phyloP scores from a whole-genome alignment of 2,113 vertebrate genomes.

The Solea solea region DNA sequence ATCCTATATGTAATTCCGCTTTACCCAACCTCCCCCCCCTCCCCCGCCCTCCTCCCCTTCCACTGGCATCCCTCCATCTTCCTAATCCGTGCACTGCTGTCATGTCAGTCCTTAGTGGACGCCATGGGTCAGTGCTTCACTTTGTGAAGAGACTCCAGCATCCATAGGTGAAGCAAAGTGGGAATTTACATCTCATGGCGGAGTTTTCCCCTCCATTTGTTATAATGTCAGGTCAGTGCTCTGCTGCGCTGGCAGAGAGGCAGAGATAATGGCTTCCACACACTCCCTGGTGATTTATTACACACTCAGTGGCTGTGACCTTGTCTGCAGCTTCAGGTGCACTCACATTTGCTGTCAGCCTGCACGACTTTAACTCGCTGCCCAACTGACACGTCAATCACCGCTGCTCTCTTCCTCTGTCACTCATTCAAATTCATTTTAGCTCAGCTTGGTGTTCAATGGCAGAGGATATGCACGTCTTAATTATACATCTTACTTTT shows the following conservation, averaged over 20 bases:
- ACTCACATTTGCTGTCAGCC: constrained; percentile 78
- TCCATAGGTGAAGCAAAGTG: constrained; percentile 79
- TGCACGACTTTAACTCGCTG: constrained; percentile 38
- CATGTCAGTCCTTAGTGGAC: constrained; percentile 89
- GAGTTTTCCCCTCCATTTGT: constrained; percentile 98
- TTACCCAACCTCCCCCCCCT: no score
- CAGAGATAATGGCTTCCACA: constrained; percentile 88
- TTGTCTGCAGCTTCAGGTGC: constrained; percentile 84
- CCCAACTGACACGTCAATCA: constrained; percentile 35
- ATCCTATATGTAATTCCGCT: no score
- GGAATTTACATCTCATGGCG: constrained; percentile 91
- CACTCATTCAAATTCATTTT: constrained; percentile 17
- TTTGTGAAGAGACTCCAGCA: constrained; percentile 87
- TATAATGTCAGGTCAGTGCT: constrained; percentile 91
- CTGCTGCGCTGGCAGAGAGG: constrained; percentile 82
- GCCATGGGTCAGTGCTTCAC: constrained; percentile 89
- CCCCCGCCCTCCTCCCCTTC: constrained; percentile 75
- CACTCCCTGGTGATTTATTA: constrained; percentile 87
- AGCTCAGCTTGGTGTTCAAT: neutral
- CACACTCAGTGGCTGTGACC: constrained; percentile 91
- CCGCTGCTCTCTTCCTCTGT: constrained; percentile 16
- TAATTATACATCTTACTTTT: no score
- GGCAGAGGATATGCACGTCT: neutral
- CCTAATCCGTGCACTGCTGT: constrained; percentile 85
- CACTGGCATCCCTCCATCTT: constrained; percentile 78